phyloP scores from a whole-genome alignment of 2,797 vertebrate species.

The Lagocephalus sceleratus region DNA sequence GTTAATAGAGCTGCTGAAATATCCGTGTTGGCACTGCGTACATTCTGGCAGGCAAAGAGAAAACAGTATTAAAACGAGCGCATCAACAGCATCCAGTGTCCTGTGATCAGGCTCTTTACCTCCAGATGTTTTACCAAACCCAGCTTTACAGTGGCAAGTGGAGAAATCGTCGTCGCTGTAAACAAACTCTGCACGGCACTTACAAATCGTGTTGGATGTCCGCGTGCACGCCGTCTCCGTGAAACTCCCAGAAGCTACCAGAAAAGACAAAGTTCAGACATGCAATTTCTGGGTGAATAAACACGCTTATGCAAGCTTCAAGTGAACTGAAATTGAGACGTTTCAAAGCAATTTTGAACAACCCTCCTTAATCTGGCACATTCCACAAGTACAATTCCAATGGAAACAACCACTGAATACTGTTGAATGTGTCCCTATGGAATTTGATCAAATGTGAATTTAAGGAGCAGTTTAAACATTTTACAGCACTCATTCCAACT shows the following conservation, averaged over 20 bases:
- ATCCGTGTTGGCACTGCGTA: slow-evolving; percentile 40
- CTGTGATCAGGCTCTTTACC: slow-evolving; percentile 33
- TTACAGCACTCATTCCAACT: no score
- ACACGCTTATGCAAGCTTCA: no score
- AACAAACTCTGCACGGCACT: slow-evolving; percentile 45
- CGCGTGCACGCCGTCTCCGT: accelerated
- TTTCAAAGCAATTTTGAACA: no score
- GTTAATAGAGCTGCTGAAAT: slow-evolving; percentile 10
- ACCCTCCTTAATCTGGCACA: no score
- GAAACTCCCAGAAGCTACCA: slow-evolving; percentile 8
- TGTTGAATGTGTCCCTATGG: no score
- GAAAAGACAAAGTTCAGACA: background rate
- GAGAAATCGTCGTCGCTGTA: accelerated
- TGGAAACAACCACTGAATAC: no score
- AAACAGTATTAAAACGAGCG: background rate
- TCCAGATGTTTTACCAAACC: slow-evolving; percentile 17
- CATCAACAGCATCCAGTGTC: background rate
- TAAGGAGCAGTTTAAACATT: no score
- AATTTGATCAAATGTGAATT: no score
- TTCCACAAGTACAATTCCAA: no score
- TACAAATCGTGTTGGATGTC: slow-evolving; percentile 37
- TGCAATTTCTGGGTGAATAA: no score
- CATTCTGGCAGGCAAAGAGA: slow-evolving; percentile 35
- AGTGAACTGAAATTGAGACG: no score
- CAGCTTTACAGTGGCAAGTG: slow-evolving; percentile 47